phyloP scores from a whole-genome alignment of 2,888 invertebrate genomes.

The Brachyptera risi region DNA sequence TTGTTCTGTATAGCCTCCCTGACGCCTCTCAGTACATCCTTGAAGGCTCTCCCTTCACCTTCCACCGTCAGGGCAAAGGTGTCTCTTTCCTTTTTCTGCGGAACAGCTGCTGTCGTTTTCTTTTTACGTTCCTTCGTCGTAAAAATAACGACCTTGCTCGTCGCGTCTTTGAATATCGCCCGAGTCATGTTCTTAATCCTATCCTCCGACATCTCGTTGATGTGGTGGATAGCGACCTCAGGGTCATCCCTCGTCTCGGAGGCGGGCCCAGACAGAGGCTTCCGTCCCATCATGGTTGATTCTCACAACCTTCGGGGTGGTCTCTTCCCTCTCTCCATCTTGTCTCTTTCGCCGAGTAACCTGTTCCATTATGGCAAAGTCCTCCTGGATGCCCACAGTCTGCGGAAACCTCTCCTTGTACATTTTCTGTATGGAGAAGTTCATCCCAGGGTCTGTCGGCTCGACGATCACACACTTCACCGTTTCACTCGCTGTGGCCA shows the following conservation, averaged over 20 bases:
- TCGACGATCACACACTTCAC: neutral
- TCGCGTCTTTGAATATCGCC: neutral
- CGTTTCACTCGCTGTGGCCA: neutral
- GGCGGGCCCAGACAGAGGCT: too few relatives aligned
- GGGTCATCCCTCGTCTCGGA: neutral
- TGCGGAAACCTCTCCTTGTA: neutral
- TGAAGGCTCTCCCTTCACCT: neutral
- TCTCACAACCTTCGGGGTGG: too few relatives aligned
- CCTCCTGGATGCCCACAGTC: neutral
- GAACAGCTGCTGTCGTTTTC: neutral
- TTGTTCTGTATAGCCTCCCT: neutral
- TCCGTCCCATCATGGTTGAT: too few relatives aligned
- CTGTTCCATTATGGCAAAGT: neutral
- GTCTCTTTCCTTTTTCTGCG: neutral
- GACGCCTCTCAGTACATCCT: neutral
- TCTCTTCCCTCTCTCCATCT: neutral
- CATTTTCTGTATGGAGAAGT: neutral
- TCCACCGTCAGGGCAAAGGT: neutral
- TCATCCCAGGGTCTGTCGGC: neutral
- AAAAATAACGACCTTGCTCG: too few relatives aligned
- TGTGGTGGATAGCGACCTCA: neutral
- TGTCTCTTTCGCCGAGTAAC: neutral
- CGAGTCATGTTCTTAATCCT: neutral
- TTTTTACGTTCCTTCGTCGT: too few relatives aligned
- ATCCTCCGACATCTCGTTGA: neutral